Base-by-base conservation (phyloP, 1,140 invertebrate genomes). In the Cheumatopsyche charites region DNA sequence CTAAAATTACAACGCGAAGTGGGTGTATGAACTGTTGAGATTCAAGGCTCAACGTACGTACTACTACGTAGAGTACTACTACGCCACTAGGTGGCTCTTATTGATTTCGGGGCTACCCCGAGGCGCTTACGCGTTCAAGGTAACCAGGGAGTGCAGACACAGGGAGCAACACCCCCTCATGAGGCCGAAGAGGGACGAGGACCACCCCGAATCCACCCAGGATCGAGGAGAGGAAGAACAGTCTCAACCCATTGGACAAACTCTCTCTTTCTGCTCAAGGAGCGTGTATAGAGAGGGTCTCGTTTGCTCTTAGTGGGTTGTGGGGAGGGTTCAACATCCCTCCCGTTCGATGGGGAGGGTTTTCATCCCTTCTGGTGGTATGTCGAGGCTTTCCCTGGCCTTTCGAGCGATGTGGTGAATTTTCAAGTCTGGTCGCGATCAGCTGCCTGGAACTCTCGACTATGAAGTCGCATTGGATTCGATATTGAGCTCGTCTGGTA, bases 101-200 rank as follows among this genome's bases (percentile, higher is more conserved):
- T 68, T 68, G 66, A 68, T 68, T 68, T 68, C 41, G 66, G 66
- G 47, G 26, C 7, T 68, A 36, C 66, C 66, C 66, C 47, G 47
- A 68, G 66, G 66, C 66, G 66, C 66, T 68, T 68, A 68, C 26
- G 66, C 66, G 66, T 68, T 68, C 66, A 68, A 68, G 66, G 66
- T 68, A 68, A 68, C 66, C 26, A 25, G 21, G 55, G 55, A 23
- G 23, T 23, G 55, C 25, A 58, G 55, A 58, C 55, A 25, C 55
- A 5, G 21, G 55, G 55, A 23, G 2, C 11, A n/a, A n/a, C n/a
- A n/a, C n/a, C n/a, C n/a, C n/a, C n/a, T n/a, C n/a, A n/a, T n/a
- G n/a, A n/a, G n/a, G 55, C 23, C 11, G 19, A 25, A 58, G 21
- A 9, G 21, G 21, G 55, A 23, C 17, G 19, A 25, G 21, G 21